These are phyloP conservation scores for Portunus trituberculatus DNA, from an alignment of 1,140 invertebrate genomes.

Conservation along the genomic window DNA sequence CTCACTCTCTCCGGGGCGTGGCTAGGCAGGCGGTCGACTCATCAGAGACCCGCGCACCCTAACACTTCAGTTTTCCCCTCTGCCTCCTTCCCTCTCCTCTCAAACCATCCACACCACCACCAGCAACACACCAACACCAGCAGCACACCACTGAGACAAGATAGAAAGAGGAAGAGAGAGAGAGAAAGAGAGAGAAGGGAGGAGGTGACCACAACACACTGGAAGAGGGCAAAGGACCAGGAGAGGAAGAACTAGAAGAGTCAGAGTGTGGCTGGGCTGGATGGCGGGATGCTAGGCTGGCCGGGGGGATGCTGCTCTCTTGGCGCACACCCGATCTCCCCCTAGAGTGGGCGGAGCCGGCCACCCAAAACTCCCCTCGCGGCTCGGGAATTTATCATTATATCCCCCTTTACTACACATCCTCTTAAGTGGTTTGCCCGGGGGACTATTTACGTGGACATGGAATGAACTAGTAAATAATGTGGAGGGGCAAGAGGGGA, in stretches of 20 bases:
- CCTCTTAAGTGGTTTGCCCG: conserved; percentile 69
- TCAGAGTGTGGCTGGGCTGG: too few species aligned
- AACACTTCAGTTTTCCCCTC: too few species aligned
- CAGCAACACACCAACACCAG: too few species aligned
- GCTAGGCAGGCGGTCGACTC: neutral
- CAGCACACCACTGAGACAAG: neutral
- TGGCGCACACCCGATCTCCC: neutral
- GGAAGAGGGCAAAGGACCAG: neutral
- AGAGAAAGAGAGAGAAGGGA: neutral
- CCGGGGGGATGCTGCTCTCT: conserved; percentile 15
- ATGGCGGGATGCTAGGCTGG: neutral
- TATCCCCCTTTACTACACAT: conserved; percentile 69
- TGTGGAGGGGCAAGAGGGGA: neutral
- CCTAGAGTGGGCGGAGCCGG: conserved; percentile 50
- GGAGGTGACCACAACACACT: neutral
- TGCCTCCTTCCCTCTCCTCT: too few species aligned
- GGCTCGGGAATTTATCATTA: conserved; percentile 68
- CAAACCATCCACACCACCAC: too few species aligned
- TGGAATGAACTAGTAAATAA: conserved; percentile 63
- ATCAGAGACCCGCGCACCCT: too few species aligned
- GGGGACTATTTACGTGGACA: conserved; percentile 66
- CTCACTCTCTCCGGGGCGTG: neutral
- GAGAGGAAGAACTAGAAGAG: neutral
- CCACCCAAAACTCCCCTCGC: conserved; percentile 58
- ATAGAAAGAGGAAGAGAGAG: neutral